Base-by-base conservation (phyloP, 1,140 invertebrate species). In the Pantala flavescens region DNA sequence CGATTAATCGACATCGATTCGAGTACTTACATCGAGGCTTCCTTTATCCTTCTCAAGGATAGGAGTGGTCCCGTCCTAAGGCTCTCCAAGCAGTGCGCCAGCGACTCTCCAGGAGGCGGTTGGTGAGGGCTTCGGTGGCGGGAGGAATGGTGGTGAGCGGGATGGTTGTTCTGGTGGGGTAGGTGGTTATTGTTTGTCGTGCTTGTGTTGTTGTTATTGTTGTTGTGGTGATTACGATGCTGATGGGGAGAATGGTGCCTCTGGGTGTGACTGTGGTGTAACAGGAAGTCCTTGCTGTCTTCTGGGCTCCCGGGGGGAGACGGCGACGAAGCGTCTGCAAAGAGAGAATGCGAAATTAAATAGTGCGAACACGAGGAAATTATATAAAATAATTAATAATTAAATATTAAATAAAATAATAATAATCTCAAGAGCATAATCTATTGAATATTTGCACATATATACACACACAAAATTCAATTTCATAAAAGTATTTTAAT, bases 61-160 rank as follows among this genome's bases (percentile, higher is more conserved):
- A 23, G 14, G 3, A 21, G 14, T 42, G 71, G 23, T 24, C 71
- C 71, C 23, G 71, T 72, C 16, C 71, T 72, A 24, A 72, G 28
- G 71, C 71, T 72, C 71, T 72, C 71, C 23, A 72, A 42, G 23
- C 71, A 72, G 71, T 72, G 71, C n/a, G 71, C 71, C 71, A 72
- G 71, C 12, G 71, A 24, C 36, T 72, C 71, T 19, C 71, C 36
- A 24, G 71, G 71, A 42, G 71, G 71, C 36, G 71, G 14, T 24
- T 24, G 71, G 71, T 63, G 49, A 3, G 14, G 49, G 12, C n/a
- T 63, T 3, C 49, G 49, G 49, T 63, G 49, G 49, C 49, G 49
- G 1, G 49, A 7, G 49, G 49, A 63, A 63, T 63, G 49, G 49
- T 63, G 49, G n/a, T 63, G 49, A 3, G 49, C 49, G n/a, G 49